Evolutionary conservation across 1,140 invertebrate genomes (phyloP), one percentile per base, ranked within the genome.

Genomic region (Hirudo medicinalis): DNA sequence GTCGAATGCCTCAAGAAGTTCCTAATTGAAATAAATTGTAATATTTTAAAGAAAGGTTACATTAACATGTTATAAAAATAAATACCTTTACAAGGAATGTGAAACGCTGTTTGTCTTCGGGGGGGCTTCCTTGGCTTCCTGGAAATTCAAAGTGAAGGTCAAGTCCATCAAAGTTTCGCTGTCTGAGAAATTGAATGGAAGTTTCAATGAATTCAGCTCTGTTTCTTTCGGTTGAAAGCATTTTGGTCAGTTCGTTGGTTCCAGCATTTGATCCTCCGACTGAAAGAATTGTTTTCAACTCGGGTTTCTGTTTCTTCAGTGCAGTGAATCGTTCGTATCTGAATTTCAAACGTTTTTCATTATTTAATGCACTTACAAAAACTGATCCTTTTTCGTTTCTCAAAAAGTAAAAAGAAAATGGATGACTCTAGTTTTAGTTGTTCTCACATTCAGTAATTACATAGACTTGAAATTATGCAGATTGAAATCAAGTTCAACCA

Each of bases 81-180:
- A 66, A 67, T 71, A 81, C 80, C 76, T 82, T 75, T 0, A 81
- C 15, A 8, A 83, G 81, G 80, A 87, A 87, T 5, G 80, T 77
- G 71, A 79, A 81, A 71, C 75, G 77, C 22, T 78, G 72, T 68
- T 79, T 82, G 70, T 96, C 92, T 76, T 92, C 91, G 8, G 88
- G 86, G 25, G 72, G 75, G 67, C 76, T 77, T 17, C 76, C 75
- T 15, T 76, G 54, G 19, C 63, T 76, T 20, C 88, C 86, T 5
- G 93, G 92, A 82, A 94, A 95, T 83, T 97, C 92, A 93, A 94
- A 97, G 78, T 96, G 92, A 0, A 97, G 89, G 76, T 97, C 93
- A 22, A 94, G 82, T 8, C 94, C 94, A 78, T 97, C 93, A 78
- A 97, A 95, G 80, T 91, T 89, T 75, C 91, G 89, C 77, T 91